Evolutionary conservation across 2,888 invertebrate genomes (phyloP).

Genomic region (Colletes collaris): DNA sequence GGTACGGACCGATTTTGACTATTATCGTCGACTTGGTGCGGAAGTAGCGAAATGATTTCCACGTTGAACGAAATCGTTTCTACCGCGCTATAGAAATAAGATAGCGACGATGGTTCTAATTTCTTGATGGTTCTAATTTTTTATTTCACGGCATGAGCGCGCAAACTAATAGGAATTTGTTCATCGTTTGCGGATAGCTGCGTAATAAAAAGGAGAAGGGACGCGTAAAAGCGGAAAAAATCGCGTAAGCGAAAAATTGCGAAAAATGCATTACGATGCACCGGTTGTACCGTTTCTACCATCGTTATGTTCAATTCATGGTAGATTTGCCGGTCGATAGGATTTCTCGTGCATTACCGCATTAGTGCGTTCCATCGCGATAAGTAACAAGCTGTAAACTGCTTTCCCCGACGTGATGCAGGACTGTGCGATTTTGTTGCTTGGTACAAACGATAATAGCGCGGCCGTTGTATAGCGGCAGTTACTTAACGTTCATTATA

Average conservation of each 20-base stretch:
- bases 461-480: slow-evolving; percentile 54
- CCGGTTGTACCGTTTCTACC: slow-evolving; percentile 49
- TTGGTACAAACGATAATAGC: slow-evolving; percentile 65
- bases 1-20: slow-evolving; percentile 68
- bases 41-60: background rate
- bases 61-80: slow-evolving; percentile 13
- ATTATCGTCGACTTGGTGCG: slow-evolving; percentile 21
- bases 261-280: slow-evolving; percentile 33
- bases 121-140: slow-evolving; percentile 11
- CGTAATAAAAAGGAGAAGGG: background rate
- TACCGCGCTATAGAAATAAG: slow-evolving; percentile 13
- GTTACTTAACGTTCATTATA: slow-evolving; percentile 82
- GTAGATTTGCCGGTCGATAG: slow-evolving; percentile 69
- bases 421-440: slow-evolving; percentile 66
- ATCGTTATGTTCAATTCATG: slow-evolving; percentile 61
- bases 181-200: slow-evolving; percentile 6
- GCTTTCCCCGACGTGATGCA: slow-evolving; percentile 63
- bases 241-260: slow-evolving; percentile 27
- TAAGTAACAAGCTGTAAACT: slow-evolving; percentile 70
- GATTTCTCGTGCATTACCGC: slow-evolving; percentile 68
- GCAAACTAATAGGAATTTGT: slow-evolving; percentile 10
- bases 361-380: slow-evolving; percentile 66
- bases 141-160: slow-evolving; percentile 13
- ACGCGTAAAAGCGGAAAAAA: slow-evolving; percentile 1
- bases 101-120: slow-evolving; percentile 12